A percentile compares a stretch with the other conserved stretches of the same genome.
Evolutionary conservation across 2,797 vertebrate species (phyloP).

Genomic region (Aselliscus stoliczkanus): DNA sequence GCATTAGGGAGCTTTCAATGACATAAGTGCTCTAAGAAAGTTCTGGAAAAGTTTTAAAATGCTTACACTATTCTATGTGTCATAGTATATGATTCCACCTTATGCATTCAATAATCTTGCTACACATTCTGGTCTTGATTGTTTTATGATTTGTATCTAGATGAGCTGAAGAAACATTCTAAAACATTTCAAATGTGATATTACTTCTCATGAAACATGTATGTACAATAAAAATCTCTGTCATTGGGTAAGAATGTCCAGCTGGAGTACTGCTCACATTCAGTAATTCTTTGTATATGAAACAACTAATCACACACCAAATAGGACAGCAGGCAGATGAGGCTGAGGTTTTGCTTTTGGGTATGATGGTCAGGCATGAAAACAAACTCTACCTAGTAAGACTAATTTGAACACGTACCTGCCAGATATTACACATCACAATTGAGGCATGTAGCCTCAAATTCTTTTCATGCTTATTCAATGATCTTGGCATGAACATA

Average conservation of each 20-base stretch:
- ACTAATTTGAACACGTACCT: not conserved
- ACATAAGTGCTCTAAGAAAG: not conserved
- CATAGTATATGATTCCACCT: not conserved
- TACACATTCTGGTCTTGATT: not conserved
- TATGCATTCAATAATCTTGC: not conserved
- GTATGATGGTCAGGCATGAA: not conserved
- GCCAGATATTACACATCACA: not conserved
- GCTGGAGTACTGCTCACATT: slow-evolving; percentile 2
- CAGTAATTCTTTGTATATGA: slow-evolving; percentile 45
- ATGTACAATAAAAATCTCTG: slow-evolving; percentile 11
- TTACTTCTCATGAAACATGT: slow-evolving; percentile 32
- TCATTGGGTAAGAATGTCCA: slow-evolving; percentile 55
- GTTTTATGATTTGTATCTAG: slow-evolving; percentile 21
- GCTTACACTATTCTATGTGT: not conserved
- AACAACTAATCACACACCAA: not conserved
- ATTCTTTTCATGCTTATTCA: not conserved
- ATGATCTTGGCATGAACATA: slow-evolving; percentile 15
- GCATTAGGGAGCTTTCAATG: not conserved
- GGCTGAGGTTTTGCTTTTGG: not conserved
- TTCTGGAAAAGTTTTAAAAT: slow-evolving; percentile 19
- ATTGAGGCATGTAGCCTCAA: not conserved
- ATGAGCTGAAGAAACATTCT: slow-evolving; percentile 20
- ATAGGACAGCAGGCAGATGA: not conserved
- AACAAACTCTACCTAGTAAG: not conserved
- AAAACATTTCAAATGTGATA: slow-evolving; percentile 19